These are phyloP conservation scores for Campodea augens DNA, from an alignment of 1,140 invertebrate genomes.

Conservation along the genomic window DNA sequence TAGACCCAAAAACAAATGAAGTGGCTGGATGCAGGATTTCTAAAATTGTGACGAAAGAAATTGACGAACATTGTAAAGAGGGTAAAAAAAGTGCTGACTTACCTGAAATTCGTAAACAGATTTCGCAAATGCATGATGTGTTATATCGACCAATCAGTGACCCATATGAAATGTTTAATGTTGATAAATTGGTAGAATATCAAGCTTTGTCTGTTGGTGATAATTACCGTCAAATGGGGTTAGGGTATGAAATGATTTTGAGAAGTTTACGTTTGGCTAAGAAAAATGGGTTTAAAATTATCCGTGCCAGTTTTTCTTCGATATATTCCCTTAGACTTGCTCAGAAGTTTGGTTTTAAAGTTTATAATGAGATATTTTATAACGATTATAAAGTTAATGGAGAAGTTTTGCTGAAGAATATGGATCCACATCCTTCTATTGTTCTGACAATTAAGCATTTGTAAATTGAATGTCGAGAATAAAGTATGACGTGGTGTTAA, in stretches of 20 bases:
- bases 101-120: background rate
- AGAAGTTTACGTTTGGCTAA: background rate
- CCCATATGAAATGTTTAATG: background rate
- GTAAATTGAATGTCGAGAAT: too few relatives aligned
- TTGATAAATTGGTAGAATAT: background rate
- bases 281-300: background rate
- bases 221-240: background rate
- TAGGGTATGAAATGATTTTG: background rate
- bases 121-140: background rate
- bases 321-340: background rate
- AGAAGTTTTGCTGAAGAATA: too few relatives aligned
- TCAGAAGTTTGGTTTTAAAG: background rate
- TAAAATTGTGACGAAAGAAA: background rate
- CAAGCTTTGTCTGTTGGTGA: background rate
- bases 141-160: too few relatives aligned
- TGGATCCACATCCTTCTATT: too few relatives aligned
- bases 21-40: background rate
- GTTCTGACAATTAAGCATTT: too few relatives aligned
- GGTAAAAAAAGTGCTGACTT: background rate
- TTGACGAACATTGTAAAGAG: background rate
- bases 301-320: background rate
- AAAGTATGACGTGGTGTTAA: too few relatives aligned
- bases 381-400: too few relatives aligned
- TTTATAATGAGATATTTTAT: too few relatives aligned
- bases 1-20: background rate